These are phyloP conservation scores for Acanthiza pusilla DNA, from an alignment of 2,797 vertebrate species.

Conservation along the genomic window DNA sequence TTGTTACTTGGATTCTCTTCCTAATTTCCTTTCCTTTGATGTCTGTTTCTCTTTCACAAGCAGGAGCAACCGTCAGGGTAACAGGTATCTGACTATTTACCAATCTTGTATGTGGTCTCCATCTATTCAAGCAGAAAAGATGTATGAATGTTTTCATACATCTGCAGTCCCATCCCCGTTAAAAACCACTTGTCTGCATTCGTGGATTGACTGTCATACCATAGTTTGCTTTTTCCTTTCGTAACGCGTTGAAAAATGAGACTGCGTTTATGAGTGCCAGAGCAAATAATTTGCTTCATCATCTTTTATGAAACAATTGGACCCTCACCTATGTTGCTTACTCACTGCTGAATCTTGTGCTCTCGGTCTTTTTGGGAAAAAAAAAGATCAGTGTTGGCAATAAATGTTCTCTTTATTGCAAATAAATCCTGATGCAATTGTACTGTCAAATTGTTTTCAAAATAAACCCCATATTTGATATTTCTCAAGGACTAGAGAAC, in stretches of 20 bases:
- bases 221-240: slow-evolving; percentile 62
- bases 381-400: neutral
- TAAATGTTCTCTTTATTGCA: neutral
- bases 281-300: slow-evolving; percentile 16
- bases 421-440: neutral
- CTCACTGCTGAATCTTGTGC: neutral
- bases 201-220: slow-evolving; percentile 62
- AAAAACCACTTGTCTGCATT: slow-evolving; percentile 47
- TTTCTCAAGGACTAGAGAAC: neutral
- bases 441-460: neutral
- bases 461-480: neutral
- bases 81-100: slow-evolving; percentile 93
- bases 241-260: slow-evolving; percentile 18
- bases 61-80: slow-evolving; percentile 98
- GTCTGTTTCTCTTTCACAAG: slow-evolving; percentile 90
- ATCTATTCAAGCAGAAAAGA: slow-evolving; percentile 70
- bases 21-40: slow-evolving; percentile 78
- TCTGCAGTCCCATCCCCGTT: slow-evolving; percentile 70
- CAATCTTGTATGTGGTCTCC: slow-evolving; percentile 77
- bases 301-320: slow-evolving; percentile 44
- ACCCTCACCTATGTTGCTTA: neutral
- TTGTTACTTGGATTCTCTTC: slow-evolving; percentile 56
- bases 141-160: slow-evolving; percentile 79
- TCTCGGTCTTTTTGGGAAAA: neutral
- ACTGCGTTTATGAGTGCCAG: slow-evolving; percentile 36